Evolutionary conservation across 2,888 invertebrate species (phyloP).

Genomic region (Stenolophus ochropezus): DNA sequence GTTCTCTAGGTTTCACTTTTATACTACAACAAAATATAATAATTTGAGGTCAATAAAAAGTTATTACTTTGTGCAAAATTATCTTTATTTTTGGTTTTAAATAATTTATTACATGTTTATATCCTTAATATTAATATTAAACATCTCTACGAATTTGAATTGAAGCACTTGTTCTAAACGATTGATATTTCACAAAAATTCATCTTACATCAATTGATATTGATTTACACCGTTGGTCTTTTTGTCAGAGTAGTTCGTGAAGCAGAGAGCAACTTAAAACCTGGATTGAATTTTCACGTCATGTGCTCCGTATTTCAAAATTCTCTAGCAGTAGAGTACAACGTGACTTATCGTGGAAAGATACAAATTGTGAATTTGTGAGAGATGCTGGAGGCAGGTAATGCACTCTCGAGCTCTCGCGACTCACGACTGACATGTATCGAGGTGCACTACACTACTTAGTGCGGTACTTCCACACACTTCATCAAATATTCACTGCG

Average conservation of each 20-base stretch:
- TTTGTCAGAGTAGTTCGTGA: not conserved
- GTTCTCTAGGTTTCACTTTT: too few species aligned
- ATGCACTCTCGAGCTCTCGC: conserved; percentile 61
- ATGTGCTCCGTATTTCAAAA: conserved; percentile 5
- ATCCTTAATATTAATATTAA: too few species aligned
- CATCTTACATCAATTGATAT: not conserved
- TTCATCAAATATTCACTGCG: not conserved
- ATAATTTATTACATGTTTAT: too few species aligned
- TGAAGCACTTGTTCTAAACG: too few species aligned
- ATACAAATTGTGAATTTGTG: conserved; percentile 66
- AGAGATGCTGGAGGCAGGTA: conserved; percentile 62
- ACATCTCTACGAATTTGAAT: too few species aligned
- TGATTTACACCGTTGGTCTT: not conserved
- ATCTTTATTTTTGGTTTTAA: too few species aligned
- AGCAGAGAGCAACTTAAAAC: conserved; percentile 5
- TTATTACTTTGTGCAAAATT: too few species aligned
- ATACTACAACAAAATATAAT: too few species aligned
- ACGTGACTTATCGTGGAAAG: conserved; percentile 66
- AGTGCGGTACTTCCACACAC: not conserved
- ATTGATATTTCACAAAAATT: too few species aligned
- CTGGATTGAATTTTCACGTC: conserved; percentile 13
- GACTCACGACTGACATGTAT: not conserved
- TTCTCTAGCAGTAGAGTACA: conserved; percentile 15
- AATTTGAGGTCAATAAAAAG: too few species aligned
- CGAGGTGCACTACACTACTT: not conserved